These are phyloP conservation scores for Plebejus anna DNA, from an alignment of 2,888 invertebrate genomes.

Conservation along the genomic window DNA sequence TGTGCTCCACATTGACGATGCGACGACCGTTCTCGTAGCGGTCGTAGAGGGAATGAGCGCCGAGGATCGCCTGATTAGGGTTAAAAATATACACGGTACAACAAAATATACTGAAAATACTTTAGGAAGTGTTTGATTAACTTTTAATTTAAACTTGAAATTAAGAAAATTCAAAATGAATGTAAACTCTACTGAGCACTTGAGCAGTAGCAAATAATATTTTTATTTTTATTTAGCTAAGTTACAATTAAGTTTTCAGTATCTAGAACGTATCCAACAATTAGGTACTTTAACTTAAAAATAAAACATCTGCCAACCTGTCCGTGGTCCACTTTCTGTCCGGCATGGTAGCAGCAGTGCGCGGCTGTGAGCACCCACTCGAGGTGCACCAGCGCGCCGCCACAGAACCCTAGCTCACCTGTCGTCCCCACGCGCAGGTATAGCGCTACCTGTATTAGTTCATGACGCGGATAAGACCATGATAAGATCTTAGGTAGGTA, in stretches of 20 bases:
- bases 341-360: slow-evolving; percentile 71
- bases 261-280: no score
- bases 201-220: no score
- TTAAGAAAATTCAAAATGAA: no score
- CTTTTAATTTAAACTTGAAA: no score
- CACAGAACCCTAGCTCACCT: slow-evolving; percentile 72
- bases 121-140: no score
- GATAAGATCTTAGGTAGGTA: no score
- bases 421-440: slow-evolving; percentile 62
- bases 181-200: no score
- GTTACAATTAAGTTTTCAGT: no score
- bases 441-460: slow-evolving; percentile 55
- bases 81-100: neutral
- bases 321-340: slow-evolving; percentile 56
- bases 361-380: slow-evolving; percentile 76
- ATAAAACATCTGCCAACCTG: slow-evolving; percentile 48
- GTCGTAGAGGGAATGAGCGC: slow-evolving; percentile 69
- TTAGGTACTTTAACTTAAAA: no score
- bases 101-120: no score
- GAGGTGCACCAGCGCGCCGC: slow-evolving; percentile 65
- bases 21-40: slow-evolving; percentile 71
- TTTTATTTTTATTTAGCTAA: no score
- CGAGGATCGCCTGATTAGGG: slow-evolving; percentile 58
- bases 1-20: slow-evolving; percentile 59
- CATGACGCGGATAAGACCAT: neutral